phyloP scores from a whole-genome alignment of 2,888 invertebrate genomes.

The Papilio gigon region DNA sequence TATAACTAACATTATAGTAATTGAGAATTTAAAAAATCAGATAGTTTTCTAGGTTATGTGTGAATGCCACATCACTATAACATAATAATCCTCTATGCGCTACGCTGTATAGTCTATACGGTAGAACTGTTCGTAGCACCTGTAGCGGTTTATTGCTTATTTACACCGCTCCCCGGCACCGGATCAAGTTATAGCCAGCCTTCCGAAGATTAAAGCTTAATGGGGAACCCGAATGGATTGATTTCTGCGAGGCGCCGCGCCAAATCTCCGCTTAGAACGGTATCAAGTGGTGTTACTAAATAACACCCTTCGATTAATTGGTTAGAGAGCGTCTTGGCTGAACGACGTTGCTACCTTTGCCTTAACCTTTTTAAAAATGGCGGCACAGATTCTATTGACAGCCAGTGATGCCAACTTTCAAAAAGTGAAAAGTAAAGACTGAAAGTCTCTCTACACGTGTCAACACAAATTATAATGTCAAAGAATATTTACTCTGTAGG shows the following conservation, averaged over 20 bases:
- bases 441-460: background rate
- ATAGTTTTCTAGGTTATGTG: background rate
- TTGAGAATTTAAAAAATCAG: no score
- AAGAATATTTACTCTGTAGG: conserved; percentile 21
- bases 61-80: conserved; percentile 32
- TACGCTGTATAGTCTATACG: conserved; percentile 61
- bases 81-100: conserved; percentile 58
- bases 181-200: conserved; percentile 81
- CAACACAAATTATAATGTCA: background rate
- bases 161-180: conserved; percentile 77
- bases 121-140: conserved; percentile 70
- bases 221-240: conserved; percentile 76
- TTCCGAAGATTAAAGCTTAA: conserved; percentile 80
- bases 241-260: conserved; percentile 73
- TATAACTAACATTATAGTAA: no score
- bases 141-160: conserved; percentile 80
- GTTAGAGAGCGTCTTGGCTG: conserved; percentile 41
- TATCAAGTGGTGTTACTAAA: conserved; percentile 48
- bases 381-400: conserved; percentile 4
- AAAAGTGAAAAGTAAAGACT: background rate
- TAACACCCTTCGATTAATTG: conserved; percentile 55
- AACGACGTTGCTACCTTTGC: conserved; percentile 21
- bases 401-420: background rate
- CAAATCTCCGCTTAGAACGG: conserved; percentile 67
- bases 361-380: background rate